Evolutionary conservation across 2,888 invertebrate species (phyloP), one percentile per base, ranked within the genome.

Genomic region (Eulithis prunata): DNA sequence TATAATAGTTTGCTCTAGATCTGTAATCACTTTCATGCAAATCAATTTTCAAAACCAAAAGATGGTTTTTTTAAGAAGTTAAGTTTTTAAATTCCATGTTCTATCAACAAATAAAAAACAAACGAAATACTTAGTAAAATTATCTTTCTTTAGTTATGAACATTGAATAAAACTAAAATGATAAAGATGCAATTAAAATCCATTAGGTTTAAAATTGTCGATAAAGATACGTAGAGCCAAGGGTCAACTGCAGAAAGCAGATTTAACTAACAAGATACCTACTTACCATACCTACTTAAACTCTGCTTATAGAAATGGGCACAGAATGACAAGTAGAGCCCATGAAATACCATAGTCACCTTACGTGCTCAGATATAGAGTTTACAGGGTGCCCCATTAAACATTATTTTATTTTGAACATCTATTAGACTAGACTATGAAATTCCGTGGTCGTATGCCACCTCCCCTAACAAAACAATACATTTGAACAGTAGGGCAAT

Each of bases 271-370:
- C 59, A 47, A 57, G 32, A 11, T 51, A 28, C 4, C 8, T 53
- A 55, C 54, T 11, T 54, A 53, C 36, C 36, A 51, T 55, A 53
- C 12, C 32, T 41, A 47, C 14, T 53, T 57, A 41, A 47, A 43
- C 53, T 61, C 51, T 61, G 46, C 53, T 41, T 46, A 28, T 54
- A 52, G 13, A 38, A 59, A 14, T 52, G 45, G n/a, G 21, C 41
- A 51, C 56, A 56, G 43, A 64, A 64, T 64, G 8, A 51, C 55
- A 59, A 54, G 28, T 28, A 53, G 49, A 58, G 47, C 28, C 36
- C 54, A 59, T 55, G 32, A 55, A 58, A 58, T 59, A 49, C 43
- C 36, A 43, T 49, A 59, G 55, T 64, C 59, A 64, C 28, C 53
- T 53, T 53, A 45, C 46, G 46, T 46, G 57, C 57, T n/a, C 53